Evolutionary conservation across 2,888 invertebrate genomes (phyloP).

Genomic region (Phengaris alcon): DNA sequence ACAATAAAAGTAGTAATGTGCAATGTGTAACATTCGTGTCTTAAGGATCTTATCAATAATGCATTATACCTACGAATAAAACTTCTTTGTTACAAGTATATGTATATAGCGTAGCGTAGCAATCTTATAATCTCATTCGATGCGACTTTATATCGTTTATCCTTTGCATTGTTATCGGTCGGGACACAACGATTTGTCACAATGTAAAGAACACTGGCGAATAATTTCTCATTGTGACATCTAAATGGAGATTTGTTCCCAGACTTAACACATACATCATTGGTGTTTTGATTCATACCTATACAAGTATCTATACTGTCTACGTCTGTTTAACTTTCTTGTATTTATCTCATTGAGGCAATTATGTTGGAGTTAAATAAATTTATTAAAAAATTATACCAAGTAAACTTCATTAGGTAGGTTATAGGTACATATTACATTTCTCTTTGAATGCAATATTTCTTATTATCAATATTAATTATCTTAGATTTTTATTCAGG

Average conservation of each 20-base stretch:
- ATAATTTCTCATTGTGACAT: conserved; percentile 27
- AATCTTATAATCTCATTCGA: conserved; percentile 6
- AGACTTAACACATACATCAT: conserved; percentile 10
- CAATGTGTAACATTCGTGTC: not conserved
- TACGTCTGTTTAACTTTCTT: not conserved
- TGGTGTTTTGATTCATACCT: not conserved
- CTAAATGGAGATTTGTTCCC: conserved; percentile 24
- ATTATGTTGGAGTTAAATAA: not conserved
- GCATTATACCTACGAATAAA: not conserved
- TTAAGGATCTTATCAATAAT: too few relatives aligned
- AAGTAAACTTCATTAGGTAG: not conserved
- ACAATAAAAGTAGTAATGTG: not conserved
- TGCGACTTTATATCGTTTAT: conserved; percentile 18
- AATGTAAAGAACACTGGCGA: conserved; percentile 25
- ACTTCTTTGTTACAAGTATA: not conserved
- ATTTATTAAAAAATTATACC: not conserved
- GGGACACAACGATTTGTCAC: conserved; percentile 24
- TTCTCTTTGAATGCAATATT: not conserved
- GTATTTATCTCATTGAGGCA: not conserved
- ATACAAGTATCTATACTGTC: conserved; percentile 1
- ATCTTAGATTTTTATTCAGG: not conserved
- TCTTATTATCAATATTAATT: too few relatives aligned
- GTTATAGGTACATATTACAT: not conserved
- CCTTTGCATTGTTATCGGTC: conserved; percentile 11
- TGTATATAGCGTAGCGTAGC: not conserved